A percentile compares a stretch with the other conserved stretches of the same genome.
Evolutionary conservation across 2,888 invertebrate genomes (phyloP).

Genomic region (Nematopogon swammerdamellus): DNA sequence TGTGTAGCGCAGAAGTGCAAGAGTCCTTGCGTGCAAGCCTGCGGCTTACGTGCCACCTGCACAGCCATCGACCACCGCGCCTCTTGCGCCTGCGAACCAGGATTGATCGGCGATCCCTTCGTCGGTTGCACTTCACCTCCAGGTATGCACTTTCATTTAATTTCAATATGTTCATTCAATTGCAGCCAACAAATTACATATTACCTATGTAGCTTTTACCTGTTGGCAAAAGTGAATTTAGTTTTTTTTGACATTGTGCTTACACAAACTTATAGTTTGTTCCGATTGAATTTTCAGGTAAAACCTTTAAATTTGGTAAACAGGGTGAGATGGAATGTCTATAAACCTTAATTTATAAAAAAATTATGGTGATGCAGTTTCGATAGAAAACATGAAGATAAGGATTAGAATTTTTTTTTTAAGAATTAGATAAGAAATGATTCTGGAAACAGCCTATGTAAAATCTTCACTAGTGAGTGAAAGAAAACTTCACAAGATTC

Average conservation of each 20-base stretch:
- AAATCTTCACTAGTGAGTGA: too few species aligned
- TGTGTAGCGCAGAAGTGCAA: conserved; percentile 62
- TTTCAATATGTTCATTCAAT: background rate
- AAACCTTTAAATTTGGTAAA: too few species aligned
- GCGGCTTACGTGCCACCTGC: conserved; percentile 57
- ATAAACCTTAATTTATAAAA: too few species aligned
- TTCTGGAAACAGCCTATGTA: too few species aligned
- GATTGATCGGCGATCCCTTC: conserved; percentile 63
- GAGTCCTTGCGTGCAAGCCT: conserved; percentile 66
- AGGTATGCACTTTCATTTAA: conserved; percentile 25
- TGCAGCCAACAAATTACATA: too few species aligned
- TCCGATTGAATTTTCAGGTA: background rate
- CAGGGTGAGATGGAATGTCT: too few species aligned
- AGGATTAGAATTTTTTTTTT: too few species aligned
- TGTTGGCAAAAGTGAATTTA: background rate
- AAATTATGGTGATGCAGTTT: too few species aligned
- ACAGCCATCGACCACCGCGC: conserved; percentile 63
- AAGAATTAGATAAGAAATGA: too few species aligned
- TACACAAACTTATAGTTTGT: background rate
- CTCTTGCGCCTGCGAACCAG: conserved; percentile 59
- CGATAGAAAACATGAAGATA: too few species aligned
- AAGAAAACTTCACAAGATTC: too few species aligned
- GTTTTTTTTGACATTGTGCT: background rate
- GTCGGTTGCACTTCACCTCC: conserved; percentile 44
- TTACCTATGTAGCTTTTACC: background rate